Percentiles rank a stretch among this genome's conserved stretches.
Evolutionary conservation across 2,888 invertebrate genomes (phyloP).

Genomic region (Amblyjoppa fuscipennis): DNA sequence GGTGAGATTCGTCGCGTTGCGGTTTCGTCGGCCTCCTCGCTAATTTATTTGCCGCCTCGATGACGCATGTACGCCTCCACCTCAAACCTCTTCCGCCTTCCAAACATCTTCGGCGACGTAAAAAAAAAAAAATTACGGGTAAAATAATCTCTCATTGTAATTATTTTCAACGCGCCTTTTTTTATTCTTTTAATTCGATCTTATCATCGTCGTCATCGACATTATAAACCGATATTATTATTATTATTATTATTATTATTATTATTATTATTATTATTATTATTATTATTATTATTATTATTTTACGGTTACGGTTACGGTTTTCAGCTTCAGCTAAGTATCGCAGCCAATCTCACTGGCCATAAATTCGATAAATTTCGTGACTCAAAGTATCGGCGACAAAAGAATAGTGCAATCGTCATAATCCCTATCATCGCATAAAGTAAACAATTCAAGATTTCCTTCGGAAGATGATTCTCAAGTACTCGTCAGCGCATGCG

Average conservation of each 20-base stretch:
- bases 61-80: conserved; percentile 53
- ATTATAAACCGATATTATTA: not conserved
- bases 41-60: conserved; percentile 72
- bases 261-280: too few species aligned
- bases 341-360: too few species aligned
- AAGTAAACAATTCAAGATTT: not conserved
- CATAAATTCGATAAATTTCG: not conserved
- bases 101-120: conserved; percentile 5
- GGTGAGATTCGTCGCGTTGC: conserved; percentile 71
- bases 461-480: not conserved
- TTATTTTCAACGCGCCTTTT: conserved; percentile 21
- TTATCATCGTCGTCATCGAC: not conserved
- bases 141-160: conserved; percentile 30
- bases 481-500: not conserved
- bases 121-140: conserved; percentile 6
- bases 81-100: conserved; percentile 46
- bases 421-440: not conserved
- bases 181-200: not conserved
- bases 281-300: too few species aligned
- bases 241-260: not conserved
- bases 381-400: not conserved
- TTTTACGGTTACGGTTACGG: too few species aligned
- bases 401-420: not conserved
- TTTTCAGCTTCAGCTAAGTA: not conserved
- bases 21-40: conserved; percentile 66